phyloP scores from a whole-genome alignment of 2,797 vertebrate species.

The Catostomus latipinnis region DNA sequence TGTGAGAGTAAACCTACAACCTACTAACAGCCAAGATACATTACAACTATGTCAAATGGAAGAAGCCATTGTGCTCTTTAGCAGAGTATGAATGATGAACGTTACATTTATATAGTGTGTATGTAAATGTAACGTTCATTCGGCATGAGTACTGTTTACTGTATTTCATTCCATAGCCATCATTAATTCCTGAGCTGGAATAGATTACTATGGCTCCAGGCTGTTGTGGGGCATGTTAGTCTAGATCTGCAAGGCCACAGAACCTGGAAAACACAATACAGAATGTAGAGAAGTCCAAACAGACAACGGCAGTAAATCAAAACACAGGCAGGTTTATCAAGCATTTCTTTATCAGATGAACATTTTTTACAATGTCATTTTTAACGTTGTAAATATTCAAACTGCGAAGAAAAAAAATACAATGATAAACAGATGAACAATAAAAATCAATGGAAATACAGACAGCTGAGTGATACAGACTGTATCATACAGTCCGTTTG shows the following conservation, averaged over 20 bases:
- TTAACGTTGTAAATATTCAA: slow-evolving; percentile 26
- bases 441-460: slow-evolving; percentile 10
- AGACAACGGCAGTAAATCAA: background rate
- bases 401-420: slow-evolving; percentile 18
- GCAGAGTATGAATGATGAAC: background rate
- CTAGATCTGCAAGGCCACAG: slow-evolving; percentile 7
- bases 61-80: background rate
- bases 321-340: background rate
- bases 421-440: slow-evolving; percentile 8
- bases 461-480: slow-evolving; percentile 2
- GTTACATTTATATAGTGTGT: too few species aligned
- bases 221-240: background rate
- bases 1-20: background rate
- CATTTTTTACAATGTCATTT: background rate
- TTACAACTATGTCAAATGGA: background rate
- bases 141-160: background rate
- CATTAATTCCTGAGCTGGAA: background rate
- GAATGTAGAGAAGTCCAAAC: slow-evolving; percentile 3
- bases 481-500: background rate
- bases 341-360: slow-evolving; percentile 11
- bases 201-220: slow-evolving; percentile 2
- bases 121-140: too few species aligned
- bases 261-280: slow-evolving; percentile 1
- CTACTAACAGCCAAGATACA: background rate
- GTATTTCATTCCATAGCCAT: slow-evolving; percentile 7